Evolutionary conservation across 2,888 invertebrate genomes (phyloP).

Genomic region (Diaperis boleti): DNA sequence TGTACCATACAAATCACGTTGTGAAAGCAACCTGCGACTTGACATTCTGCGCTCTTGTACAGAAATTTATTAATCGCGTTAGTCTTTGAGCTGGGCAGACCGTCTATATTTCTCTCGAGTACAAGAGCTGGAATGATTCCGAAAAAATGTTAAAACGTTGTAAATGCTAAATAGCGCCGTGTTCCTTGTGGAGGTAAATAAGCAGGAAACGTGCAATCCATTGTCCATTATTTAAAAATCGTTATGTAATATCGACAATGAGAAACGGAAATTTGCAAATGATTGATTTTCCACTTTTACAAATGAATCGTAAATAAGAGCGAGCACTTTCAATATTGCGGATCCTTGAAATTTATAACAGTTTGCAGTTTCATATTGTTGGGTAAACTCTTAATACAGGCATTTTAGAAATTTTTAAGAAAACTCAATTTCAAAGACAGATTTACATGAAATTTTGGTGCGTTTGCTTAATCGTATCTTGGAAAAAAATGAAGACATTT

Average conservation of each 20-base stretch:
- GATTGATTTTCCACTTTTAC: slow-evolving; percentile 10
- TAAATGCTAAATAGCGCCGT: not conserved
- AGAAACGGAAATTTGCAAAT: not conserved
- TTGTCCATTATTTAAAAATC: not conserved
- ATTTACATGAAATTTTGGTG: no score
- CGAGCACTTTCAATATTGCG: no score
- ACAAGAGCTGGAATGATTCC: not conserved
- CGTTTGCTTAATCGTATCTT: no score
- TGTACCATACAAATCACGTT: not conserved
- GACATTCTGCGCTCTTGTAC: slow-evolving; percentile 3
- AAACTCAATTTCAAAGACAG: no score
- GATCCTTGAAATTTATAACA: no score
- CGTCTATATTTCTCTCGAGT: not conserved
- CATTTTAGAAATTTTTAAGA: no score
- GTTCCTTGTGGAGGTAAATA: not conserved
- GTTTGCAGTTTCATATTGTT: no score
- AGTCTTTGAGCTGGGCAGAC: not conserved
- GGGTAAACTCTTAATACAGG: no score
- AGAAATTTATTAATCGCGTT: not conserved
- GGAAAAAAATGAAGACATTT: no score
- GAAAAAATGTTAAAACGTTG: not conserved
- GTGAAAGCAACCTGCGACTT: not conserved
- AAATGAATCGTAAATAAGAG: no score
- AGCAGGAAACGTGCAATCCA: slow-evolving; percentile 9
- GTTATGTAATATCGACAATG: slow-evolving; percentile 7